phyloP scores from a whole-genome alignment of 2,888 invertebrate species.

The Eupithecia inturbata region DNA sequence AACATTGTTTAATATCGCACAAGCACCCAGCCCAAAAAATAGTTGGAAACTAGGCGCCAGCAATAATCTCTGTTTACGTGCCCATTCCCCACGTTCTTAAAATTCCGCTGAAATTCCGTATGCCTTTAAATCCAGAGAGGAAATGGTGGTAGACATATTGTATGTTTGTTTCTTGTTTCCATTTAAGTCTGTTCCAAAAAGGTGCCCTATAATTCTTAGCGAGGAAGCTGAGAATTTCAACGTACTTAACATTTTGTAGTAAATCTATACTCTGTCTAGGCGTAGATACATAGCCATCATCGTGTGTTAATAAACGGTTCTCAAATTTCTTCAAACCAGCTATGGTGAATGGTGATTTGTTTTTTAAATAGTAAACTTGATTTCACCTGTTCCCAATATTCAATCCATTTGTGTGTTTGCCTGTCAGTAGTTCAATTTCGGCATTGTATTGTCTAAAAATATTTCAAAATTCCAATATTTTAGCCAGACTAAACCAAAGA shows the following conservation, averaged over 20 bases:
- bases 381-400: not conserved
- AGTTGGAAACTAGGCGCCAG: conserved; percentile 40
- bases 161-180: conserved; percentile 57
- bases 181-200: conserved; percentile 57
- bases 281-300: not conserved
- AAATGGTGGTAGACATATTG: conserved; percentile 58
- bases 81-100: conserved; percentile 47
- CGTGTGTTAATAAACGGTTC: not conserved
- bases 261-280: conserved; percentile 39
- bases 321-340: not conserved
- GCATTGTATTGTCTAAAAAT: not conserved
- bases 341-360: not conserved
- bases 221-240: conserved; percentile 47
- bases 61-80: conserved; percentile 56
- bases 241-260: conserved; percentile 44
- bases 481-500: not conserved
- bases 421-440: not conserved
- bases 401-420: not conserved
- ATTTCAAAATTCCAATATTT: not conserved
- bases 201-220: conserved; percentile 54
- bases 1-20: not conserved
- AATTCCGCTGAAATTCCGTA: conserved; percentile 48
- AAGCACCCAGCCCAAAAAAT: not conserved
- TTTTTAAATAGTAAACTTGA: not conserved
- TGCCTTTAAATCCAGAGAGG: conserved; percentile 56